A percentile compares a stretch with the other conserved stretches of the same genome.
phyloP scores from a whole-genome alignment of 64 coral and sea anemone species.

The Montipora cactus region DNA sequence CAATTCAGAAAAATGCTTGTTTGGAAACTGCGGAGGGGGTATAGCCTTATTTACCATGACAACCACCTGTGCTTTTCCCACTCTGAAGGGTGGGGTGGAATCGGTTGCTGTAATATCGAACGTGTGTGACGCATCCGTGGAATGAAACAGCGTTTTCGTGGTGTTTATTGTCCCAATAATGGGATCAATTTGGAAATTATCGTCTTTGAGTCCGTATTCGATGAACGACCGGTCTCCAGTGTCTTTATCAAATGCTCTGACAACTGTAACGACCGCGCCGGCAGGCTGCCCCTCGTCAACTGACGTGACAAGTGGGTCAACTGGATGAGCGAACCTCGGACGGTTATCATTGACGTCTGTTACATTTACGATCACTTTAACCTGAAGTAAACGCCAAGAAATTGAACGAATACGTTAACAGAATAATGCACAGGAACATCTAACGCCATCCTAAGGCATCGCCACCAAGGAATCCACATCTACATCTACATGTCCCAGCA shows the following conservation, averaged over 20 bases:
- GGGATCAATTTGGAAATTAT: constrained; percentile 59
- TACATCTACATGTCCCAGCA: no score
- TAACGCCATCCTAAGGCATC: no score
- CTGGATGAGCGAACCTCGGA: constrained; percentile 78
- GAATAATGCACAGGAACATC: neutral
- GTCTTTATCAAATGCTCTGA: constrained; percentile 86
- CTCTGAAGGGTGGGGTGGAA: constrained; percentile 45
- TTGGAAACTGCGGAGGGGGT: constrained; percentile 36
- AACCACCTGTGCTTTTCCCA: constrained; percentile 54
- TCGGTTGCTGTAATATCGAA: constrained; percentile 87
- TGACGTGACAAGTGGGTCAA: constrained; percentile 75
- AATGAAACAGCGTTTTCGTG: constrained; percentile 13
- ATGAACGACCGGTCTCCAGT: constrained; percentile 50
- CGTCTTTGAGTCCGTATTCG: constrained; percentile 71
- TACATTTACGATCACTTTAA: constrained; percentile 73
- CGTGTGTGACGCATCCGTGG: constrained; percentile 26
- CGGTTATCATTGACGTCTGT: constrained; percentile 86
- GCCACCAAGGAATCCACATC: no score
- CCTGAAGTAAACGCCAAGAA: constrained; percentile 17
- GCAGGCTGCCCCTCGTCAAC: constrained; percentile 37
- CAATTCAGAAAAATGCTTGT: neutral
- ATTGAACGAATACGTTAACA: no score
- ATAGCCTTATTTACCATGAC: constrained; percentile 47
- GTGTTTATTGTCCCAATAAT: constrained; percentile 72
- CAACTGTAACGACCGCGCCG: neutral